These are phyloP conservation scores for Amphilophus citrinellus DNA, from an alignment of 2,113 vertebrate genomes.

Conservation along the genomic window DNA sequence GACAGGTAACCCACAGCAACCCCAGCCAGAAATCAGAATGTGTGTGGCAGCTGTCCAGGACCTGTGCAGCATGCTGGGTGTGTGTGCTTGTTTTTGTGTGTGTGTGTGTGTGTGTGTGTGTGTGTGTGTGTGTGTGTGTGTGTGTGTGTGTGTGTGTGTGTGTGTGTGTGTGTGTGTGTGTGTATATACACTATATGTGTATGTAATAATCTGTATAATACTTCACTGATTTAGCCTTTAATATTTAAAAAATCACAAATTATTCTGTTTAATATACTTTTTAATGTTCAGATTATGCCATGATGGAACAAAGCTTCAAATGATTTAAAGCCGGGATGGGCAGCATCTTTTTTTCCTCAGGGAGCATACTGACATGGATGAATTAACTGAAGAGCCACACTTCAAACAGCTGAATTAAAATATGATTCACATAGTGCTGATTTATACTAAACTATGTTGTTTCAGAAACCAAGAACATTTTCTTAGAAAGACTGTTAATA, in stretches of 20 bases:
- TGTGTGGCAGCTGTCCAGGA: conserved; percentile 74
- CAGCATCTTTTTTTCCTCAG: no score
- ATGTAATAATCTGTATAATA: background rate
- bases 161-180: background rate
- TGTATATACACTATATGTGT: background rate
- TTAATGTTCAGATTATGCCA: background rate
- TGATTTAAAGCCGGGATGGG: no score
- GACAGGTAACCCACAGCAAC: conserved; percentile 71
- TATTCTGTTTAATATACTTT: background rate
- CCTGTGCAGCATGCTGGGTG: conserved; percentile 8
- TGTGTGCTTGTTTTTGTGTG: background rate
- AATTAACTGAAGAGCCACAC: background rate
- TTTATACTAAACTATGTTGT: rapidly evolving
- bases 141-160: conserved; percentile 3
- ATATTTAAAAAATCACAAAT: background rate
- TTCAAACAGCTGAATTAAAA: rapidly evolving
- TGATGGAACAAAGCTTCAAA: background rate
- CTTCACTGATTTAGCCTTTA: background rate
- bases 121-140: no score
- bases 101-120: background rate
- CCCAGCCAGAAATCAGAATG: conserved; percentile 65
- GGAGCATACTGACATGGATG: background rate
- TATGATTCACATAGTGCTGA: background rate
- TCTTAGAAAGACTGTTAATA: no score
- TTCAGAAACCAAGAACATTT: background rate